Evolutionary conservation across 1,140 invertebrate species (phyloP).

Genomic region (Odontomachus brunneus): DNA sequence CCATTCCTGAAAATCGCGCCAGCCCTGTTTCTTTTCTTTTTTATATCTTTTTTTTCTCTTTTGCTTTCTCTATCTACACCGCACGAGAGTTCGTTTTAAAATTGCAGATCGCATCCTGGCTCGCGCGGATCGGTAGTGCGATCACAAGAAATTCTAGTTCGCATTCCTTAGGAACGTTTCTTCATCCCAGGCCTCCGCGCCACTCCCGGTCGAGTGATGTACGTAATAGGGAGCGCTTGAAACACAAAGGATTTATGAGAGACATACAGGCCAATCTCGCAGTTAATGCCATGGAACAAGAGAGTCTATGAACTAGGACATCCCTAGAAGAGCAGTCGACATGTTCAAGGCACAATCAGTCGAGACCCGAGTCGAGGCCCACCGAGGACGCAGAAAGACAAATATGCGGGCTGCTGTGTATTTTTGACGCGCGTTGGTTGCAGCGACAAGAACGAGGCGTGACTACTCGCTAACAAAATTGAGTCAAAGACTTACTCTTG

Average conservation of each 20-base stretch:
- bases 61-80: slow-evolving; percentile 68
- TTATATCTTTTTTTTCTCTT: slow-evolving; percentile 25
- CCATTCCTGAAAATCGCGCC: slow-evolving; percentile 71
- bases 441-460: slow-evolving; percentile 74
- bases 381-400: slow-evolving; percentile 49
- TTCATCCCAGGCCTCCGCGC: slow-evolving; percentile 76
- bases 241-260: slow-evolving; percentile 75
- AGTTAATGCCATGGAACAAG: slow-evolving; percentile 80
- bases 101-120: slow-evolving; percentile 73
- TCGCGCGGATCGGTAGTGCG: slow-evolving; percentile 68
- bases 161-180: slow-evolving; percentile 75
- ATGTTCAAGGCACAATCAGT: slow-evolving; percentile 77
- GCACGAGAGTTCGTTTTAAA: slow-evolving; percentile 72
- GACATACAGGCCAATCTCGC: slow-evolving; percentile 75
- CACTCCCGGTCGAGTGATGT: slow-evolving; percentile 75
- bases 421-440: slow-evolving; percentile 61
- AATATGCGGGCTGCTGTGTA: slow-evolving; percentile 60
- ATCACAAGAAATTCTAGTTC: slow-evolving; percentile 74
- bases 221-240: slow-evolving; percentile 75
- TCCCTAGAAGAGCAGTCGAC: slow-evolving; percentile 78
- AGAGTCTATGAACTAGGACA: slow-evolving; percentile 76
- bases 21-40: slow-evolving; percentile 59
- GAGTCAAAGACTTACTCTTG: slow-evolving; percentile 80
- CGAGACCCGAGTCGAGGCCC: slow-evolving; percentile 66
- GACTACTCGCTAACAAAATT: slow-evolving; percentile 76